Base-by-base conservation (phyloP, 2,113 vertebrate genomes). In the Seriola aureovittata region DNA sequence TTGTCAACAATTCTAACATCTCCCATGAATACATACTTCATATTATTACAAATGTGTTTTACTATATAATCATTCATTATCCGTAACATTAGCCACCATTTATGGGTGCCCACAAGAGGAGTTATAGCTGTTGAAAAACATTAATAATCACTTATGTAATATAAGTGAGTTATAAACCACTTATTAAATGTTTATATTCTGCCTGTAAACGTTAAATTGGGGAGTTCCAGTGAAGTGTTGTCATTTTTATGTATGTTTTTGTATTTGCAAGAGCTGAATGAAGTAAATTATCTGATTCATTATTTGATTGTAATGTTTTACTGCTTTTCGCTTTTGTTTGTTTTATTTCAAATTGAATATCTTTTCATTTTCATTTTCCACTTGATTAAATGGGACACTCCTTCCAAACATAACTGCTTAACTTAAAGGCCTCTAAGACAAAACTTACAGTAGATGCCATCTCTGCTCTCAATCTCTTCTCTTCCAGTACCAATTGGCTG, bases 371-470 rank as follows among this genome's bases (percentile, higher is more conserved):
- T 58, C 2, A 11, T 42, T 57, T 25, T 77, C 4, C 25, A 48
- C 57, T 72, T 65, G 11, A 83, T 75, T 79, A 59, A 82, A 60
- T 55, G 40, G 66, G 46, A 75, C 16, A 54, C 58, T 40, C 46
- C 70, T 72, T 73, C 2, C 50, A 70, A 84, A 85, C 32, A 72
- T 8, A 46, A 29, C 44, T 52, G 36, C 21, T 46, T 4, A 44
- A 55, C 40, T 16, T 23, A 76, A 65, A 82, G 59, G 32, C 2
- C 8, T 66, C 76, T 19, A 17, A 64, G n/a, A 60, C 21, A 1
- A 29, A 29, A 38, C 25, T 65, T 34, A 32, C 4, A 70, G 52
- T 0, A 63, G 23, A 59, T 12, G 42, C 6, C 12, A 50, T 68
- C 46, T 55, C 66, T 36, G 58, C 65, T 59, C 52, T 57, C 2